Evolutionary conservation across 2,113 vertebrate genomes (phyloP).

Genomic region (Laticauda laticaudata): DNA sequence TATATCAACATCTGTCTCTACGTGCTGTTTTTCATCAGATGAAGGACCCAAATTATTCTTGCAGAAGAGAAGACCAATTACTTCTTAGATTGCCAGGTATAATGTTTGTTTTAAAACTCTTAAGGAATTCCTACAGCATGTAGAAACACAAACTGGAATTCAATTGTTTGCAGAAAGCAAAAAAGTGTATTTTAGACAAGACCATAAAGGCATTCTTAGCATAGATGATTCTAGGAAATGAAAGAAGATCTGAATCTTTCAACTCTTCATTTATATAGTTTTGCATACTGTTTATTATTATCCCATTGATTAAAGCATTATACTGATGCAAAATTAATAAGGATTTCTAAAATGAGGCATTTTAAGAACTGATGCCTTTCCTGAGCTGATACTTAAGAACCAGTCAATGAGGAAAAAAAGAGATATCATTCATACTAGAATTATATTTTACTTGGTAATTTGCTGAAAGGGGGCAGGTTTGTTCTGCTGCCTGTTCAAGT

Average conservation of each 20-base stretch:
- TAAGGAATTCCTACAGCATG: slow-evolving; percentile 18
- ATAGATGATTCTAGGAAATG: background rate
- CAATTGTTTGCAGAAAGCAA: slow-evolving; percentile 43
- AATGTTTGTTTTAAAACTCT: slow-evolving; percentile 15
- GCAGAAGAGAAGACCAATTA: slow-evolving; percentile 57
- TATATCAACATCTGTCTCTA: slow-evolving; percentile 51
- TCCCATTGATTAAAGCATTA: background rate
- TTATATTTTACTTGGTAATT: background rate
- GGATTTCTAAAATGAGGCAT: background rate
- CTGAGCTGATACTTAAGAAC: background rate
- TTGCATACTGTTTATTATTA: background rate
- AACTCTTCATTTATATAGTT: background rate
- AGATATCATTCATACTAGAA: background rate
- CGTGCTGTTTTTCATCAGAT: slow-evolving; percentile 48
- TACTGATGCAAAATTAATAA: background rate
- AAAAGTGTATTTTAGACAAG: slow-evolving; percentile 42
- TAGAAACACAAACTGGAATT: slow-evolving; percentile 46
- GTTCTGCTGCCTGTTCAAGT: background rate
- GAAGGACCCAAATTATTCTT: slow-evolving; percentile 49
- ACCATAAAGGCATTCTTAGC: slow-evolving; percentile 21
- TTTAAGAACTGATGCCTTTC: background rate
- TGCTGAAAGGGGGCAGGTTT: background rate
- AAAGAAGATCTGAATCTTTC: background rate
- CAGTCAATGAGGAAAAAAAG: background rate
- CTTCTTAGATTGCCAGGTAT: slow-evolving; percentile 44